Evolutionary conservation across 2,797 vertebrate genomes (phyloP).

Genomic region (Mus minutoides): DNA sequence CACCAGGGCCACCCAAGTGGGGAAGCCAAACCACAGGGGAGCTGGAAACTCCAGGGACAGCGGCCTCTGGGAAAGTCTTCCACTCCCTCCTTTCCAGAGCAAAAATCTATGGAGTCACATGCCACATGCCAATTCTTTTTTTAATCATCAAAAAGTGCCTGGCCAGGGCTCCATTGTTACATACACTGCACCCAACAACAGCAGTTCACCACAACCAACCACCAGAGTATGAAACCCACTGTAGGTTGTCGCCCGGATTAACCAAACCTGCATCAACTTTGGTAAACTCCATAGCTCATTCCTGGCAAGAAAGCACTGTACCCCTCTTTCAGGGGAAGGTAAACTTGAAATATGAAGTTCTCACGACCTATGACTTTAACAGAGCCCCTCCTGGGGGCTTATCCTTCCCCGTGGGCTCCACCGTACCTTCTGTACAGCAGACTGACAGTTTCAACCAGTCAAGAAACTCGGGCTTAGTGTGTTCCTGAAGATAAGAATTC

Average conservation of each 20-base stretch:
- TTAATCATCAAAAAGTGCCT: constrained; percentile 17
- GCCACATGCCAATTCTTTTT: not conserved
- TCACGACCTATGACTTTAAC: not conserved
- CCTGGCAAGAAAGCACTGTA: not conserved
- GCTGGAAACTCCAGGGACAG: constrained; percentile 43
- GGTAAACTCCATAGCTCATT: not conserved
- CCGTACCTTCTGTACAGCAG: not conserved
- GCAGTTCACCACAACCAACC: not conserved
- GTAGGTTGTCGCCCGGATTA: not conserved
- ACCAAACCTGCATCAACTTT: not conserved
- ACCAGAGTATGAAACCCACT: not conserved
- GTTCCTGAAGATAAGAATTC: constrained; percentile 4
- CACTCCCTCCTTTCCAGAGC: constrained; percentile 34
- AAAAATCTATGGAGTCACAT: not conserved
- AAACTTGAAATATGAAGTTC: constrained; percentile 56
- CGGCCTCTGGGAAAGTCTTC: constrained; percentile 18
- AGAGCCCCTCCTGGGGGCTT: not conserved
- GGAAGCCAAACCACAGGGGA: constrained; percentile 58
- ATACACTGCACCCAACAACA: not conserved
- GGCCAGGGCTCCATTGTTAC: not conserved
- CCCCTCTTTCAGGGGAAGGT: not conserved
- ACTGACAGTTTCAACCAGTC: constrained; percentile 20
- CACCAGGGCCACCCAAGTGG: constrained; percentile 62
- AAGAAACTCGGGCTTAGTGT: not conserved
- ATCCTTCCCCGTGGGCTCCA: not conserved